phyloP scores from a whole-genome alignment of 2,113 vertebrate genomes.

The Eurypyga helias region DNA sequence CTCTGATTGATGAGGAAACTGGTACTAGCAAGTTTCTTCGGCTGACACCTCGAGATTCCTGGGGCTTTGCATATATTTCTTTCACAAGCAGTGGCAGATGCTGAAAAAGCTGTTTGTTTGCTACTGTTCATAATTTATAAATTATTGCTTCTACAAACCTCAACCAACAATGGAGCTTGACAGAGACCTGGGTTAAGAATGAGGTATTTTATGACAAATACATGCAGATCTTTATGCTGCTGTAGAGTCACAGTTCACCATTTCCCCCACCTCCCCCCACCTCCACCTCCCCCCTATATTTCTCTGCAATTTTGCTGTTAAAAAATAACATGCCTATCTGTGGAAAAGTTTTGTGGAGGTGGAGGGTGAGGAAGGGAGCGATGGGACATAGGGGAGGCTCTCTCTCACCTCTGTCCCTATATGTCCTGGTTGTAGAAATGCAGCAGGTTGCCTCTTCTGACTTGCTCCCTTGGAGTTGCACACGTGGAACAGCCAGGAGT shows the following conservation, averaged over 20 bases:
- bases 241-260: background rate
- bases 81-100: background rate
- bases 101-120: slow-evolving; percentile 14
- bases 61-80: background rate
- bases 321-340: background rate
- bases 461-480: background rate
- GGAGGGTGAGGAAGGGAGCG: background rate
- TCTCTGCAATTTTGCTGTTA: background rate
- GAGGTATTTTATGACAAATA: background rate
- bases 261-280: background rate
- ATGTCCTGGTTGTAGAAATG: background rate
- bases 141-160: background rate
- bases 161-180: background rate
- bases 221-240: background rate
- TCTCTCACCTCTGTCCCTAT: background rate
- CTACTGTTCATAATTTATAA: slow-evolving; percentile 1
- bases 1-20: slow-evolving; percentile 25
- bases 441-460: background rate
- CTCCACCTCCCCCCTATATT: too few relatives aligned
- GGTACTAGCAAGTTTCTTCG: background rate
- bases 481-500: rapidly evolving
- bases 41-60: background rate
- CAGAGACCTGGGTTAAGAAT: background rate
- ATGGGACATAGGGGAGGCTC: background rate
- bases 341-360: background rate